Evolutionary conservation across 2,888 invertebrate species (phyloP), one percentile per base, ranked within the genome.

Genomic region (Pseudoips prasinana): DNA sequence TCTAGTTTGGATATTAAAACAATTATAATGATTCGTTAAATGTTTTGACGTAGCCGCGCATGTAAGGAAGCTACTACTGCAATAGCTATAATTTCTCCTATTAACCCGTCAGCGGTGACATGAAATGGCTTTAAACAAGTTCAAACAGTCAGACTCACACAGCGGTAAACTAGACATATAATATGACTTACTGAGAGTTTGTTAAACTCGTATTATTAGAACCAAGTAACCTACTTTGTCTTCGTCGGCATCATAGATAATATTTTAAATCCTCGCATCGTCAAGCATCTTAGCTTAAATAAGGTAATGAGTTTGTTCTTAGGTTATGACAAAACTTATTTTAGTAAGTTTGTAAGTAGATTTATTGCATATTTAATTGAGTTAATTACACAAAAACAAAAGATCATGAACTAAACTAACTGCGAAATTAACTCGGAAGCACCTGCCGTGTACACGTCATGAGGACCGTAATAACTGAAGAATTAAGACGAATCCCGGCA

Each of bases 401-500:
- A 48, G 39, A 58, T 51, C 45, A 44, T 46, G 42, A 50, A 48
- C 39, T 34, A 53, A 56, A 53, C 47, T 57, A 50, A 53, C 48
- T 48, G 29, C 28, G 39, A 54, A 64, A 66, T 64, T 58, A 65
- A 53, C 58, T 60, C 34, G 33, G 40, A 52, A 61, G 51, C 59
- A 69, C 64, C 65, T 65, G 65, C 50, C 56, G 50, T 51, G 47
- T 53, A 57, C 51, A 48, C 54, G 44, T 58, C 57, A 58, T 46
- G 46, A 56, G 47, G 46, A 47, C 42, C 39, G 43, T 70, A 69
- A 72, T 71, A 61, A 55, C 64, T 58, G 57, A 68, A 65, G 67
- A 67, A 72, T 72, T 64, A 73, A 72, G 70, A 73, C 52, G 63
- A 64, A 69, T 70, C 59, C 59, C 33, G 46, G 64, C 48, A 64